Evolutionary conservation across 2,113 vertebrate genomes (phyloP).

Genomic region (Danionella cerebrum): DNA sequence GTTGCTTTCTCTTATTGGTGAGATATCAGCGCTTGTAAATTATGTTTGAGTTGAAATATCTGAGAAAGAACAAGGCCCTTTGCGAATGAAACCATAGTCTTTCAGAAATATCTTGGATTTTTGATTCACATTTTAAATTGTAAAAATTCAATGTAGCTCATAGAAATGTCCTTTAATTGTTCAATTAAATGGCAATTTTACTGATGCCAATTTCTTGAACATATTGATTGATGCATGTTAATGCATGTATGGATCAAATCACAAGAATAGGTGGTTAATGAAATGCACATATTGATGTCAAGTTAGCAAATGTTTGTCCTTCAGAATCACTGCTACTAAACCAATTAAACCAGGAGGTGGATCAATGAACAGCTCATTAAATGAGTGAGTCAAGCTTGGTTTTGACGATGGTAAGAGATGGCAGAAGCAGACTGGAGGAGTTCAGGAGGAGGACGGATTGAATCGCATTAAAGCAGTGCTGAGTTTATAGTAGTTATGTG

Average conservation of each 20-base stretch:
- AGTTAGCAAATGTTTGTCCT: background rate
- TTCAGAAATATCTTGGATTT: no score
- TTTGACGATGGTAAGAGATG: background rate
- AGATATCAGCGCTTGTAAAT: no score
- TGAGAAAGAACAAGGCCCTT: no score
- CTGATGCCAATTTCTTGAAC: no score
- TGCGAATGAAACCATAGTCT: no score
- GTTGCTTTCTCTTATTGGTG: no score
- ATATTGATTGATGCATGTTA: background rate
- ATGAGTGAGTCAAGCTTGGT: conserved; percentile 5
- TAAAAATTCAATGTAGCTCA: no score
- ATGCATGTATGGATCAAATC: background rate
- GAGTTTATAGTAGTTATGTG: background rate
- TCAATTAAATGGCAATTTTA: no score
- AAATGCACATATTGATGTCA: background rate
- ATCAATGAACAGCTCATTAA: conserved; percentile 7
- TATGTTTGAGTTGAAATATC: no score
- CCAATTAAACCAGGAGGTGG: background rate
- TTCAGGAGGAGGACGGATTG: background rate
- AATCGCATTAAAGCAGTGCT: background rate
- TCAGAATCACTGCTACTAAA: background rate
- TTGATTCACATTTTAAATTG: no score
- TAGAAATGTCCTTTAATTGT: no score
- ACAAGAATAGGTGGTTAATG: background rate
- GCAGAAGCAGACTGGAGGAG: background rate